phyloP scores from a whole-genome alignment of 30 jellyfish, hydroid and myxozoan species.

The Chrysaora quinquecirrha region DNA sequence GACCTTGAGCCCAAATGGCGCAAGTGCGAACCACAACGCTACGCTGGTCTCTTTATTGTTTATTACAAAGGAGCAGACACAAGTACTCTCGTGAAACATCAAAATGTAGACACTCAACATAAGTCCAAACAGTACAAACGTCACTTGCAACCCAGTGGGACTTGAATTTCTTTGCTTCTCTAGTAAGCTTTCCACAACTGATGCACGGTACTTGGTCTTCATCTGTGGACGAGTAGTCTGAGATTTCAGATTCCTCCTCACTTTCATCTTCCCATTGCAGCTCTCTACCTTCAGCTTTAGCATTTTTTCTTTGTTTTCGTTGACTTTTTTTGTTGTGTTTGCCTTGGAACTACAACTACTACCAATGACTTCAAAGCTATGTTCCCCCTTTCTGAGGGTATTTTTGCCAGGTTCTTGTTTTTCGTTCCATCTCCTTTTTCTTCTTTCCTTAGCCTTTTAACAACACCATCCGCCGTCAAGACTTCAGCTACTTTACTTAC shows the following conservation, averaged over 20 bases:
- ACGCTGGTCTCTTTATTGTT: too few species aligned
- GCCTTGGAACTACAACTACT: constrained; percentile 11
- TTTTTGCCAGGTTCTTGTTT: background rate
- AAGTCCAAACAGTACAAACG: constrained; percentile 26
- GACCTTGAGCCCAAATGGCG: too few species aligned
- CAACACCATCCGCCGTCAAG: constrained; percentile 2
- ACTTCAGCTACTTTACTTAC: constrained; percentile 6
- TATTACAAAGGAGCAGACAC: background rate
- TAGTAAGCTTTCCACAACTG: constrained; percentile 5
- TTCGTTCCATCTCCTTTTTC: background rate
- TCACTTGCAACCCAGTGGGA: constrained; percentile 19
- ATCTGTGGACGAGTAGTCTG: constrained; percentile 1
- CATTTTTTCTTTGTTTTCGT: background rate
- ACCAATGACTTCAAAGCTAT: background rate
- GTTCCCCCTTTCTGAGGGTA: background rate
- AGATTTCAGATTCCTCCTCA: background rate
- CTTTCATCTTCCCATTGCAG: constrained; percentile 7
- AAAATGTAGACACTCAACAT: constrained; percentile 8
- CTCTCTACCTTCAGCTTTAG: background rate
- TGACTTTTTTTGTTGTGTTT: background rate
- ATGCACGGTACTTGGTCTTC: constrained; percentile 17
- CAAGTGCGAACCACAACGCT: too few species aligned
- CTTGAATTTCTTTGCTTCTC: constrained; percentile 4
- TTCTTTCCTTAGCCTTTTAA: background rate
- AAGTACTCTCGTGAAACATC: constrained; percentile 1